These are phyloP conservation scores for Dendrophyllia cribrosa DNA, from an alignment of 64 coral and sea anemone genomes.

Conservation along the genomic window DNA sequence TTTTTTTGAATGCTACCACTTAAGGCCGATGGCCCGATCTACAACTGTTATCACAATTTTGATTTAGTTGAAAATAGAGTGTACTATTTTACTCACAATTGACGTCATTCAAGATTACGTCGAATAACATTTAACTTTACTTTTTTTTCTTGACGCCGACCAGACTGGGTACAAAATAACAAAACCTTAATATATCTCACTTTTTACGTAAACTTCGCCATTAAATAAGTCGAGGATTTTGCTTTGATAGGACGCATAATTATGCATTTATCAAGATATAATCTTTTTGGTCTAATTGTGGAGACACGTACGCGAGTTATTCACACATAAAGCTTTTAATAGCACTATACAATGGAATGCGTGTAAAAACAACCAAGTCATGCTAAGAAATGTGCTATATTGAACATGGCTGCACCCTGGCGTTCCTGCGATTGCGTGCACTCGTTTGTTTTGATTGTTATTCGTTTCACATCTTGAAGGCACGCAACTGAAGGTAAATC, in stretches of 20 bases:
- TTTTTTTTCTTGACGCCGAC: neutral
- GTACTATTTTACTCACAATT: neutral
- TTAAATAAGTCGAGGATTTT: neutral
- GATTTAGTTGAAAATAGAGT: neutral
- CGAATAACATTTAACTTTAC: neutral
- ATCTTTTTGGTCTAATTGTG: neutral
- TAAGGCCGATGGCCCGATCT: neutral
- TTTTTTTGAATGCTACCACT: constrained; percentile 18
- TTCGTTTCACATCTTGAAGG: neutral
- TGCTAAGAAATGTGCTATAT: constrained; percentile 16
- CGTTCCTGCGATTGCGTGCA: constrained; percentile 50
- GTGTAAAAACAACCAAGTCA: constrained; percentile 2
- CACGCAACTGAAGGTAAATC: constrained; percentile 32
- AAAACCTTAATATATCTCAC: constrained; percentile 16
- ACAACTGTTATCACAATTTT: constrained; percentile 6
- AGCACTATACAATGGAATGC: constrained; percentile 13
- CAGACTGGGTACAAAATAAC: neutral
- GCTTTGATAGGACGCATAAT: neutral
- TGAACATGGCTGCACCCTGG: neutral
- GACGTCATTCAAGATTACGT: constrained; percentile 18
- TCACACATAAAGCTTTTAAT: neutral
- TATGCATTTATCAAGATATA: neutral
- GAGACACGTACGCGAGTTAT: neutral
- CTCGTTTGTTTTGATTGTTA: constrained; percentile 62
- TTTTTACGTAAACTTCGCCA: constrained; percentile 41